A percentile compares a stretch with the other conserved stretches of the same genome.
phyloP scores from a whole-genome alignment of 2,888 invertebrate species.

The Rhamphomyia laevipes region DNA sequence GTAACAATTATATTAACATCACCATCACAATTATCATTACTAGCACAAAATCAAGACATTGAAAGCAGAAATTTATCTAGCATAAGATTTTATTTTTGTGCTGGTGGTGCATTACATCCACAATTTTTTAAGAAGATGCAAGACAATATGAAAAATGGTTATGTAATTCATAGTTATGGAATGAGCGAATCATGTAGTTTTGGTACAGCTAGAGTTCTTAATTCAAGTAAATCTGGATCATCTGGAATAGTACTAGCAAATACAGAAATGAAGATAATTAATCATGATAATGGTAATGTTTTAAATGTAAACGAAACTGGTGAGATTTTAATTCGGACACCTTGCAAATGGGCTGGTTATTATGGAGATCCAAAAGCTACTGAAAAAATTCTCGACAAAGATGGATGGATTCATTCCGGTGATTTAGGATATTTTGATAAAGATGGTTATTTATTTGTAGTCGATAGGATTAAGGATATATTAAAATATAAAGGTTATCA shows the following conservation, averaged over 20 bases:
- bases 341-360: constrained; percentile 29
- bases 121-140: constrained; percentile 13
- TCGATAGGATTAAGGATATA: constrained; percentile 28
- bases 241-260: constrained; percentile 26
- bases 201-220: neutral
- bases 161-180: constrained; percentile 16
- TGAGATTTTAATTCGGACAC: constrained; percentile 27
- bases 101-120: constrained; percentile 24
- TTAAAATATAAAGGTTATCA: constrained; percentile 28
- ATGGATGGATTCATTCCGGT: constrained; percentile 34
- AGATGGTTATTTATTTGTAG: constrained; percentile 27
- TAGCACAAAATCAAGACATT: constrained; percentile 13
- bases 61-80: constrained; percentile 13
- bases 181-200: constrained; percentile 16
- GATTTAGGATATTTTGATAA: constrained; percentile 35
- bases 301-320: constrained; percentile 27
- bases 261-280: constrained; percentile 26
- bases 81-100: constrained; percentile 24
- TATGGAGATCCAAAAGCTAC: constrained; percentile 29
- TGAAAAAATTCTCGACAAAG: constrained; percentile 24
- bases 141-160: constrained; percentile 10
- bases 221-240: constrained; percentile 13
- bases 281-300: constrained; percentile 26
- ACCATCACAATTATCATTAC: constrained; percentile 18
- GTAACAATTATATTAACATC: constrained; percentile 13